Evolutionary conservation across 2,113 vertebrate genomes (phyloP).

Genomic region (Danionella cerebrum): DNA sequence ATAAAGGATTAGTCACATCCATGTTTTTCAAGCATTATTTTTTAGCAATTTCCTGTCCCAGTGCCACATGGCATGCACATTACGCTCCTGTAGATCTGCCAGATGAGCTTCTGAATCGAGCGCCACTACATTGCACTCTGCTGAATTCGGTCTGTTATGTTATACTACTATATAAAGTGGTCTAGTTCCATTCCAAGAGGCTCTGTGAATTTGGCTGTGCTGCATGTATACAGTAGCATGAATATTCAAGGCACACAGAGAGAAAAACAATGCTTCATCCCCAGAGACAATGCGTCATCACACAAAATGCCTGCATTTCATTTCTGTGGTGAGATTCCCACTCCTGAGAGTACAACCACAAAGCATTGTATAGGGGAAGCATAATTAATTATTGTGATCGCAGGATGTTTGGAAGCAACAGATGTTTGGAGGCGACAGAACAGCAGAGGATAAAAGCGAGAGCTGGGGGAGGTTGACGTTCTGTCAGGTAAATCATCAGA

Average conservation of each 20-base stretch:
- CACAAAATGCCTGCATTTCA: conserved; percentile 2
- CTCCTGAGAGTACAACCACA: not conserved
- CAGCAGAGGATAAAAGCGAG: not conserved
- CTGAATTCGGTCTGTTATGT: too few relatives aligned
- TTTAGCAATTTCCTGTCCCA: not conserved
- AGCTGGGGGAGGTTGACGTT: not conserved
- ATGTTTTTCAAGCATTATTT: not conserved
- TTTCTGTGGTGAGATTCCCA: not conserved
- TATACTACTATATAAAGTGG: too few relatives aligned
- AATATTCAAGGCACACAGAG: not conserved
- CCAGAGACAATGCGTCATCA: not conserved
- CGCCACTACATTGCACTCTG: not conserved
- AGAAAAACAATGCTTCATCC: not conserved
- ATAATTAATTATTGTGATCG: conserved; percentile 14
- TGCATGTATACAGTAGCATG: not conserved
- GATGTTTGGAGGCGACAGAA: conserved; percentile 25
- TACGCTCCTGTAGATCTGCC: not conserved
- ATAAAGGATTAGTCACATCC: too few relatives aligned
- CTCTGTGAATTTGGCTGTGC: not conserved
- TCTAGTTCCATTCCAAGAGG: not conserved
- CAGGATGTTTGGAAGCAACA: conserved; percentile 3
- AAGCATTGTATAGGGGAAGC: not conserved
- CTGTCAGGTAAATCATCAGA: not conserved
- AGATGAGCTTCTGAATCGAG: not conserved
- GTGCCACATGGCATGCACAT: not conserved